These are phyloP conservation scores for Dasypogon diadema DNA, from an alignment of 2,888 invertebrate genomes.

Conservation along the genomic window DNA sequence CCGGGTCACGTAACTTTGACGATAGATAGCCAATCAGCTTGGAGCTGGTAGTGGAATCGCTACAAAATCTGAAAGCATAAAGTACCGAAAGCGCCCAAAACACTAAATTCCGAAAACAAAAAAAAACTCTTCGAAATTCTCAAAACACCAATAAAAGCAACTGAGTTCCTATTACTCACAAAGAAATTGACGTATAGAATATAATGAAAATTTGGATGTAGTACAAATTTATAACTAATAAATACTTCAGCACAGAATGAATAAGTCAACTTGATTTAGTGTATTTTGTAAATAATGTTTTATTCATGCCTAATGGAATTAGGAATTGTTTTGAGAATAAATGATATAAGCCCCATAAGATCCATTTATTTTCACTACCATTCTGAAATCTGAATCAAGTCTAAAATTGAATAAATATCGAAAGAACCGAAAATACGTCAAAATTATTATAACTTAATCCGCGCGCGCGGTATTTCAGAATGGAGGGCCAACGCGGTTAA, in stretches of 20 bases:
- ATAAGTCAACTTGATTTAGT: neutral
- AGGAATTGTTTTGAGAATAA: neutral
- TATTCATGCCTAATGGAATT: conserved; percentile 7
- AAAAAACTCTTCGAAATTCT: too few relatives aligned
- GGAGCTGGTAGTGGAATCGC: too few relatives aligned
- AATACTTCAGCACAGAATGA: neutral
- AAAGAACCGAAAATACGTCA: neutral
- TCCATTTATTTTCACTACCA: neutral
- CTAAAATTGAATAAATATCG: too few relatives aligned
- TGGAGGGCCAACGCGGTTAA: too few relatives aligned
- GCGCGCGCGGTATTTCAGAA: neutral
- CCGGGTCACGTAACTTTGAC: too few relatives aligned
- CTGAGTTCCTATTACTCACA: too few relatives aligned
- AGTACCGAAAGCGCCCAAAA: too few relatives aligned
- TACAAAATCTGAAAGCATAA: too few relatives aligned
- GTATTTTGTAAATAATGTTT: neutral
- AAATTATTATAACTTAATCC: too few relatives aligned
- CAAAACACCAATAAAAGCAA: too few relatives aligned
- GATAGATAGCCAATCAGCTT: too few relatives aligned
- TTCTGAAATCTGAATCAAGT: neutral
- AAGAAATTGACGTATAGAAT: neutral
- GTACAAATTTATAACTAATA: neutral
- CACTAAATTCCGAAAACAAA: too few relatives aligned
- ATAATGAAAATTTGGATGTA: neutral
- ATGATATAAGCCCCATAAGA: neutral